Percentiles rank a stretch among this genome's conserved stretches.
Conservation (phyloP, 2,113 vertebrate species). For the Danio rerio region GRCz12tu NC_133181.1:37438001-37438500, state of each 20-base stretch:
- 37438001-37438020: no score
- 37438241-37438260: background rate
- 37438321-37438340: no score
- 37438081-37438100: background rate
- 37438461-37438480: no score
- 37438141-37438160: background rate
- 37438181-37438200: background rate
- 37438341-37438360: no score
- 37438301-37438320: background rate
- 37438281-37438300: background rate
- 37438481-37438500: no score
- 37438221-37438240: background rate
- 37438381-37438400: no score
- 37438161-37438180: conserved; percentile 4
- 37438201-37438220: background rate
- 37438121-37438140: background rate
- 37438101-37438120: background rate
- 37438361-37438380: no score
- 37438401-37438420: no score
- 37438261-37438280: background rate
- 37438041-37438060: background rate
- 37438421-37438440: no score
- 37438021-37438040: no score
- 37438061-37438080: background rate
- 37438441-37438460: no score